Percentiles rank a stretch among this genome's conserved stretches.
Conservation (phyloP, 2,888 invertebrate species). For the Ptychoptera albimana region DNA sequence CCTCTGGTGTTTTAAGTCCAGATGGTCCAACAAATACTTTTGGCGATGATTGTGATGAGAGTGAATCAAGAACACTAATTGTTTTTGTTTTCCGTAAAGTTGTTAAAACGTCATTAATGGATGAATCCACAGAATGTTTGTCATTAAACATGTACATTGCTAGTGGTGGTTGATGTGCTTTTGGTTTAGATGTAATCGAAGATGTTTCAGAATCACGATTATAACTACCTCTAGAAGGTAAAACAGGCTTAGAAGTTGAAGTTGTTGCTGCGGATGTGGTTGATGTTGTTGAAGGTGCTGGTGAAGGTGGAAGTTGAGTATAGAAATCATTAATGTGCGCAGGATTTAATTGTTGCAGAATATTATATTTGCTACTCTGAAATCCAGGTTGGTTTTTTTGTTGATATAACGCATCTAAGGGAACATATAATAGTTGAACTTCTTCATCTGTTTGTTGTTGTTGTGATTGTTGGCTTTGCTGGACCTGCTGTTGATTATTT, state of each 20-base stretch:
- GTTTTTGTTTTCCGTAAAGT: conserved; percentile 52
- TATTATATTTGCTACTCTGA: conserved; percentile 21
- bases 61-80: conserved; percentile 60
- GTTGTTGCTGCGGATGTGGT: conserved; percentile 11
- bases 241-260: conserved; percentile 28
- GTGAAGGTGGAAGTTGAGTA: conserved; percentile 19
- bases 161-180: conserved; percentile 70
- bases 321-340: conserved; percentile 32
- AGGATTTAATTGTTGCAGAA: conserved; percentile 27
- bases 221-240: conserved; percentile 9
- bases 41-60: conserved; percentile 49
- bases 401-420: conserved; percentile 54
- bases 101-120: conserved; percentile 52
- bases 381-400: conserved; percentile 21
- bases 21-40: conserved; percentile 71
- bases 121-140: conserved; percentile 29
- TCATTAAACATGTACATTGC: conserved; percentile 59
- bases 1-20: conserved; percentile 49
- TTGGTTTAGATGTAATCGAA: conserved; percentile 42
- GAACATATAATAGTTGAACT: conserved; percentile 68
- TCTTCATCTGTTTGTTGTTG: conserved; percentile 35
- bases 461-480: background rate
- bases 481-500: background rate
- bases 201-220: conserved; percentile 26
- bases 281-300: conserved; percentile 18